Evolutionary conservation across 2,797 vertebrate species (phyloP), one percentile per base, ranked within the genome.

Genomic region (Enteromius paludinosus): DNA sequence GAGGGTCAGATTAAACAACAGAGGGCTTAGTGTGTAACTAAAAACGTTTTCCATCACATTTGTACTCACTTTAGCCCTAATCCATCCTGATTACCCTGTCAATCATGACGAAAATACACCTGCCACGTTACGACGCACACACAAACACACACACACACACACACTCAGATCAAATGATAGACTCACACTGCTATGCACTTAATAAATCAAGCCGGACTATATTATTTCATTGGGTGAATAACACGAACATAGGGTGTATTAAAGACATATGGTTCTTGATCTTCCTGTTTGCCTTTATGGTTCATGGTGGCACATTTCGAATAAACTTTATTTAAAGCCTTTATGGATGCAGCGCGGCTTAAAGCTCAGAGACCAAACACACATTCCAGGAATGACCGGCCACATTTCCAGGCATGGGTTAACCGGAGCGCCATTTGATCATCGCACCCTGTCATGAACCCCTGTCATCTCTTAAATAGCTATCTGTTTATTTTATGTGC

Each of bases 41-140:
- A 91, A 94, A 93, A 92, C 90, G 90, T 93, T 94, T 93, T 93
- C 92, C 92, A 93, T 93, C 90, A 90, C 91, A 92, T 94, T 93
- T 92, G 87, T 92, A 91, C 88, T 90, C 85, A 92, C 88, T 92
- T 90, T 85, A 88, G 84, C 76, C 79, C 86, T 92, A 92, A 92
- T 92, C 90, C 91, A 82, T 64, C 73, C 84, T 91, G 91, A 94
- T 94, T 93, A 93, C 90, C 90, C 89, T 92, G 90, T 87, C 92
- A 89, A 88, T 90, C 89, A 90, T 56, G 82, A 87, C 82, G 47
- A 74, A 81, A 72, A 87, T 49, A 88, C 89, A 91, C 89, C 92
- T 91, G 91, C 88, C 89, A 84, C 38, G 52, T 79, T 64, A 71
- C 77, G 62, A 35, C 47, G 38, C 71, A 66, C 77, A 80, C 47